Evolutionary conservation across 2,797 vertebrate species (phyloP).

Genomic region (Psittacula derbiana): DNA sequence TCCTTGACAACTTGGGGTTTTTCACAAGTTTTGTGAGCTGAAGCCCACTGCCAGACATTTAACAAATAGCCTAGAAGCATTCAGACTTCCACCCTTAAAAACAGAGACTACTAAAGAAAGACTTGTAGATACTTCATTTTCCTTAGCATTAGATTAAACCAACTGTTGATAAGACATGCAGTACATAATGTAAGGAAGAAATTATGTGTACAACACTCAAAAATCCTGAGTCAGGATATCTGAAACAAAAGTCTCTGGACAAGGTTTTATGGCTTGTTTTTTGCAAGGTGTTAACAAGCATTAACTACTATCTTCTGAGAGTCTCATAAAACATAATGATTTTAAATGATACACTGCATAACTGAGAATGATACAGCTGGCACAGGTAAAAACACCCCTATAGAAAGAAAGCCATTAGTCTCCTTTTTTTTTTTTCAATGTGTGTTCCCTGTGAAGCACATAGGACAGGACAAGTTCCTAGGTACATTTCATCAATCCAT

Average conservation of each 20-base stretch:
- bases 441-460: background rate
- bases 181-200: background rate
- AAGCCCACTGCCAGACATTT: background rate
- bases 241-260: background rate
- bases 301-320: background rate
- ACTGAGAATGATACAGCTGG: background rate
- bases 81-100: background rate
- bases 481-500: background rate
- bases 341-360: background rate
- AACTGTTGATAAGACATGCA: background rate
- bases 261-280: background rate
- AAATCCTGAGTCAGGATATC: background rate
- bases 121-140: background rate
- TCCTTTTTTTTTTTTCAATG: background rate
- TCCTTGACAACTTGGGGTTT: background rate
- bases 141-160: background rate
- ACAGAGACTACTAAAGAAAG: background rate
- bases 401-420: background rate
- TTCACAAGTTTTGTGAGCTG: background rate
- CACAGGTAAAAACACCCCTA: background rate
- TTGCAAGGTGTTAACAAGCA: background rate
- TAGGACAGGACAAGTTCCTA: background rate
- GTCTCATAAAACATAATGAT: background rate
- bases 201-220: background rate
- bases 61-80: background rate